Conservation (phyloP, 2,888 invertebrate genomes). For the Harpalus rufipes region DNA sequence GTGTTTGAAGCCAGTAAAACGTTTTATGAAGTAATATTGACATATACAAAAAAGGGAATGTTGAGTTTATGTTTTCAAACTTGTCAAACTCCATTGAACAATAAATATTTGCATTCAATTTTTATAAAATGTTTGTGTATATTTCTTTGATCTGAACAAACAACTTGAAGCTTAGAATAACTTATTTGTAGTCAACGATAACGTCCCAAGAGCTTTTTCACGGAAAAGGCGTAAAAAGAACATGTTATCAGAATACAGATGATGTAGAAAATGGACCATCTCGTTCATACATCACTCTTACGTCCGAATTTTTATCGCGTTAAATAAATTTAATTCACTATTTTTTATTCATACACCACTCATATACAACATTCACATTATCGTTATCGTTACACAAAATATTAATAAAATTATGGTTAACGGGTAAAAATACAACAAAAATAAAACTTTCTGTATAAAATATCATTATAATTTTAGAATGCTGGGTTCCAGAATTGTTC, state of each 20-base stretch:
- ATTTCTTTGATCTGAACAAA: background rate
- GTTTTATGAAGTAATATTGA: too few species aligned
- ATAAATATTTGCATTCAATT: background rate
- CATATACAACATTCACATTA: background rate
- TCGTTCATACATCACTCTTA: conserved; percentile 38
- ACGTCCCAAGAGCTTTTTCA: background rate
- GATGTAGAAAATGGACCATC: conserved; percentile 11
- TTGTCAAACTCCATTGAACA: too few species aligned
- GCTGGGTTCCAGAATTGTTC: too few species aligned
- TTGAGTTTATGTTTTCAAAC: too few species aligned
- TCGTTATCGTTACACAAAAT: background rate
- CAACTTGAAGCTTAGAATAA: conserved; percentile 7
- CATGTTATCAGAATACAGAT: conserved; percentile 30
- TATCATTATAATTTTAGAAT: too few species aligned
- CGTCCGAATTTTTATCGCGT: conserved; percentile 18
- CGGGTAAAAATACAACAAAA: too few species aligned
- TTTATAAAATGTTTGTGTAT: background rate
- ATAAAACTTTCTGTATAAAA: too few species aligned
- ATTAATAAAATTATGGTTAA: background rate
- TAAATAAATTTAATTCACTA: conserved; percentile 20
- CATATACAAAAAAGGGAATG: too few species aligned
- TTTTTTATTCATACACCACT: conserved; percentile 9
- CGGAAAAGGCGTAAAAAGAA: conserved; percentile 7
- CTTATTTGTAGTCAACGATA: conserved; percentile 14
- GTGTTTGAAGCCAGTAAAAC: too few species aligned